phyloP scores from a whole-genome alignment of 2,113 vertebrate species.

The Elachura formosa region DNA sequence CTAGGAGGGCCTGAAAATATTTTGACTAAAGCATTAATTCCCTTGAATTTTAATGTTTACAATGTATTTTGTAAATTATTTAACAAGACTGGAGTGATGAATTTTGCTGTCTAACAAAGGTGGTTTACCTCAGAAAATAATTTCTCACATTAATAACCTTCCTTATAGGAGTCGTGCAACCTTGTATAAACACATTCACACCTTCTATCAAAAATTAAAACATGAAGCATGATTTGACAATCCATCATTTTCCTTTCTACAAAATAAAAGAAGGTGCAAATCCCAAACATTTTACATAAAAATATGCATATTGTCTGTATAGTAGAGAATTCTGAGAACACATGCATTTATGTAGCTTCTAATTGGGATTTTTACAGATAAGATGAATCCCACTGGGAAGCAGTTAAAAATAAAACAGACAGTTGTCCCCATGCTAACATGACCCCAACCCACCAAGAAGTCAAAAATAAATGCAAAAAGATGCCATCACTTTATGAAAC shows the following conservation, averaged over 20 bases:
- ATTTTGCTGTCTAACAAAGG: constrained; percentile 59
- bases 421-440: background rate
- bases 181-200: constrained; percentile 44
- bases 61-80: constrained; percentile 26
- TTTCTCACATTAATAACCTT: constrained; percentile 67
- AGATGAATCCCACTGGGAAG: background rate
- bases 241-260: constrained; percentile 29
- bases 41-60: constrained; percentile 14
- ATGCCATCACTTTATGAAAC: background rate
- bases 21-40: background rate
- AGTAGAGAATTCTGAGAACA: constrained; percentile 9
- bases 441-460: background rate
- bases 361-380: constrained; percentile 9
- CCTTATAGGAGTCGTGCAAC: constrained; percentile 43
- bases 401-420: constrained; percentile 16
- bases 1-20: constrained; percentile 11
- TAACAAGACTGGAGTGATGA: constrained; percentile 56
- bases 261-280: constrained; percentile 37
- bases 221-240: constrained; percentile 30
- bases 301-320: background rate
- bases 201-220: constrained; percentile 69
- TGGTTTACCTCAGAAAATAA: constrained; percentile 67
- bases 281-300: background rate
- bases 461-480: constrained; percentile 22
- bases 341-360: constrained; percentile 4